Conservation (phyloP, 2,113 vertebrate species). For the Coturnix japonica region DNA sequence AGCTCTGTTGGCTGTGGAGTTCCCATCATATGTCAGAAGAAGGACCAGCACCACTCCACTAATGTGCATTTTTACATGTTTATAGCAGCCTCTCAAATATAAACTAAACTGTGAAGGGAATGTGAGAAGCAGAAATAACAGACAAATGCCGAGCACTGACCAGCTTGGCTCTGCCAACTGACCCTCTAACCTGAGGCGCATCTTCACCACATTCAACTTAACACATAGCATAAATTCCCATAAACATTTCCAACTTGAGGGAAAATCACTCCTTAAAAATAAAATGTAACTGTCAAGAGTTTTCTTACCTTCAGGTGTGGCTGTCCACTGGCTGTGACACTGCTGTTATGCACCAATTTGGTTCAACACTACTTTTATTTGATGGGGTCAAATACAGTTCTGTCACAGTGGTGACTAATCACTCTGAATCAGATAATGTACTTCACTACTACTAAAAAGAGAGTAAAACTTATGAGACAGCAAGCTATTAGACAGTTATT, state of each 20-base stretch:
- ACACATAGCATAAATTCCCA: background rate
- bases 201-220: background rate
- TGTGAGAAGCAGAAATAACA: constrained; percentile 2
- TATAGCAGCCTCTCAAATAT: background rate
- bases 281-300: background rate
- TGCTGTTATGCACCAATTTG: background rate
- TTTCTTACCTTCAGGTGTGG: background rate
- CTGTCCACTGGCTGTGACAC: background rate
- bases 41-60: background rate
- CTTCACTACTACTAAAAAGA: background rate
- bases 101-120: background rate
- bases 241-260: background rate
- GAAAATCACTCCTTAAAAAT: background rate
- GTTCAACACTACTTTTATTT: background rate
- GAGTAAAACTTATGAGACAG: background rate
- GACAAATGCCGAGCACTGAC: background rate
- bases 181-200: background rate
- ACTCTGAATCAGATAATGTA: background rate
- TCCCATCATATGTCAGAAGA: background rate
- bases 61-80: background rate
- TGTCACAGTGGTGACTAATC: background rate
- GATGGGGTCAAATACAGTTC: background rate
- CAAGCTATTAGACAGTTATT: background rate
- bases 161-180: background rate
- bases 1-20: background rate